A percentile compares a stretch with the other conserved stretches of the same genome.
Conservation (phyloP, 2,113 vertebrate species). For the Sinosuthora webbiana region DNA sequence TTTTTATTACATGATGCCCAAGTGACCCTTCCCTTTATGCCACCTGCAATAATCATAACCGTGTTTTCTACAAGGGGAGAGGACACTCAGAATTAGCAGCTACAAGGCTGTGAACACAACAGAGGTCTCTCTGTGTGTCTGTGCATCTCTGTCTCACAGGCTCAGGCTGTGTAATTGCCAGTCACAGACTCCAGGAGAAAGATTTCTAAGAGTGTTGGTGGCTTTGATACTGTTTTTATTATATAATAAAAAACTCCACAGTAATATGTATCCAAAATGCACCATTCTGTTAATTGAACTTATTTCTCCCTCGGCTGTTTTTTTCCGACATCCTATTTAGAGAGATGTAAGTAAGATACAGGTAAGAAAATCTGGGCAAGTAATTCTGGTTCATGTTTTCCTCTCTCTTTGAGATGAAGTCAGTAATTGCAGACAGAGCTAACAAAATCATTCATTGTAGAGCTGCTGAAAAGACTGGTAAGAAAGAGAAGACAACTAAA, state of each 20-base stretch:
- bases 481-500: not conserved
- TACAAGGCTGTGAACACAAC: not conserved
- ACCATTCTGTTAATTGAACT: not conserved
- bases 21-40: not conserved
- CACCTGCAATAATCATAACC: not conserved
- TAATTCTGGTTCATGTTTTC: not conserved
- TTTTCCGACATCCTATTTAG: not conserved
- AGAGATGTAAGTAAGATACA: not conserved
- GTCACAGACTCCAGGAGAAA: not conserved
- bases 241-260: not conserved
- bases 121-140: not conserved
- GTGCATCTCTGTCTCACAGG: not conserved
- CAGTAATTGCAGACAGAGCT: not conserved
- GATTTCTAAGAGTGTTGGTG: not conserved
- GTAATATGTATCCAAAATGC: not conserved
- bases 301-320: not conserved
- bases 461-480: constrained; percentile 39
- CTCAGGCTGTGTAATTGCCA: not conserved
- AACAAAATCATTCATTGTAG: not conserved
- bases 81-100: not conserved
- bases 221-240: not conserved
- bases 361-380: not conserved
- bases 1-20: not conserved
- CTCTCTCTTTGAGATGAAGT: not conserved
- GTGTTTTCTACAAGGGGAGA: not conserved